Evolutionary conservation across 2,113 vertebrate genomes (phyloP).

Genomic region (Gnathonemus echidnorhynchus): DNA sequence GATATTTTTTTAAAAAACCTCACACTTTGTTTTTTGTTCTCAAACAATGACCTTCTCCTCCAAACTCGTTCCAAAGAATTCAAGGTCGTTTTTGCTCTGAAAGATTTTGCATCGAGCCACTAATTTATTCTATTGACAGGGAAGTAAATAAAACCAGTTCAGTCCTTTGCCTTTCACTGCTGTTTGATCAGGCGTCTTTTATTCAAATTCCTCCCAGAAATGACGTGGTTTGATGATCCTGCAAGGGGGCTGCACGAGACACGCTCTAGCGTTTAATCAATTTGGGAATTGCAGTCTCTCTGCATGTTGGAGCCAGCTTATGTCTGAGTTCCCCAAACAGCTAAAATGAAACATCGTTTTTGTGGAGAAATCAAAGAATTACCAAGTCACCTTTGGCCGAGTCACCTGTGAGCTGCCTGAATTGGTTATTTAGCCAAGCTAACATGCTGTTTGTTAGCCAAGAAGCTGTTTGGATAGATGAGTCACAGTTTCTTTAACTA

Average conservation of each 20-base stretch:
- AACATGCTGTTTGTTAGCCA: not conserved
- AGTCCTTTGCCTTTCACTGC: constrained; percentile 14
- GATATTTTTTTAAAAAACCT: not conserved
- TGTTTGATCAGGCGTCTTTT: constrained; percentile 20
- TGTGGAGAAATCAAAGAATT: not conserved
- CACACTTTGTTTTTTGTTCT: not conserved
- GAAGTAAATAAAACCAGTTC: constrained; percentile 29
- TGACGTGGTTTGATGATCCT: not conserved
- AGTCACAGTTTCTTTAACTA: not conserved
- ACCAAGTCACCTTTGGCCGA: not conserved
- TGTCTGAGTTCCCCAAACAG: not conserved
- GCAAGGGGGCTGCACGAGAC: not conserved
- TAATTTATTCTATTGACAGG: not conserved
- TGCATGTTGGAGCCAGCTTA: not conserved
- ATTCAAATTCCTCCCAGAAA: not conserved
- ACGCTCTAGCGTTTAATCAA: not conserved
- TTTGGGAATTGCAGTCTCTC: not conserved
- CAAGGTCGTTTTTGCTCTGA: not conserved
- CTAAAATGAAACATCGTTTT: not conserved
- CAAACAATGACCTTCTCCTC: not conserved
- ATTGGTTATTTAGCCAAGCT: not conserved
- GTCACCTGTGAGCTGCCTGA: not conserved
- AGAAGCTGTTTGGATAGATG: not conserved
- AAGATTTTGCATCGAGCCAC: not conserved
- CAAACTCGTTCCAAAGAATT: not conserved